phyloP scores from a whole-genome alignment of 1,140 invertebrate species.

The Platorchestia sp. region DNA sequence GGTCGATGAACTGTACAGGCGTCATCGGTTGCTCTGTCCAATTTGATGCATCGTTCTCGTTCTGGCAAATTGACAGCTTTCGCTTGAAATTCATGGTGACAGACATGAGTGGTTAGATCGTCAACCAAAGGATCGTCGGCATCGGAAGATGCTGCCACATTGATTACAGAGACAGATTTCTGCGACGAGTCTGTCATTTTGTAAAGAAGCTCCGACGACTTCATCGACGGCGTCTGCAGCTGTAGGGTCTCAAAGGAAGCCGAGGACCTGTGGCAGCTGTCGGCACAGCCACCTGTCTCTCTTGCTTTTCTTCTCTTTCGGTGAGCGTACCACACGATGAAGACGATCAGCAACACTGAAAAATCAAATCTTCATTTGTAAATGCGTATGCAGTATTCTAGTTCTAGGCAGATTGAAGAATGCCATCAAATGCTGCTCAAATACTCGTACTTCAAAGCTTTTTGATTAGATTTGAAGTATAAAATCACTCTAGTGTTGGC shows the following conservation, averaged over 20 bases:
- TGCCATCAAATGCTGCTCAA: not conserved
- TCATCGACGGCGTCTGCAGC: conserved; percentile 16
- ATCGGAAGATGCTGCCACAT: not conserved
- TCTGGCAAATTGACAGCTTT: conserved; percentile 27
- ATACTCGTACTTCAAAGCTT: no score
- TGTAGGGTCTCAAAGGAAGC: conserved; percentile 22
- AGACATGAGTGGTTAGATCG: not conserved
- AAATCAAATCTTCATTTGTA: not conserved
- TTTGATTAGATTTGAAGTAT: no score
- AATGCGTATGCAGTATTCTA: not conserved
- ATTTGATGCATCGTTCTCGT: not conserved
- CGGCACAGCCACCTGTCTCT: not conserved
- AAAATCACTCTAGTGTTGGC: no score
- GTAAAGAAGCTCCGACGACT: conserved; percentile 21
- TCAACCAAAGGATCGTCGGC: not conserved
- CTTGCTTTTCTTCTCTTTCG: conserved; percentile 14
- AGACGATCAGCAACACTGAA: conserved; percentile 9
- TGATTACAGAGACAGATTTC: conserved; percentile 37
- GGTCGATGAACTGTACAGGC: conserved; percentile 15
- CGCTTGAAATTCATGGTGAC: not conserved
- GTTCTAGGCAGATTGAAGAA: not conserved
- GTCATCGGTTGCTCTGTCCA: conserved; percentile 4
- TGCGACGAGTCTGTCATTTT: not conserved
- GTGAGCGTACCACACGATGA: conserved; percentile 2
- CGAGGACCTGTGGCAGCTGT: not conserved